Evolutionary conservation across 2,797 vertebrate species (phyloP), one percentile per base, ranked within the genome.

Genomic region (Sebastes minor): DNA sequence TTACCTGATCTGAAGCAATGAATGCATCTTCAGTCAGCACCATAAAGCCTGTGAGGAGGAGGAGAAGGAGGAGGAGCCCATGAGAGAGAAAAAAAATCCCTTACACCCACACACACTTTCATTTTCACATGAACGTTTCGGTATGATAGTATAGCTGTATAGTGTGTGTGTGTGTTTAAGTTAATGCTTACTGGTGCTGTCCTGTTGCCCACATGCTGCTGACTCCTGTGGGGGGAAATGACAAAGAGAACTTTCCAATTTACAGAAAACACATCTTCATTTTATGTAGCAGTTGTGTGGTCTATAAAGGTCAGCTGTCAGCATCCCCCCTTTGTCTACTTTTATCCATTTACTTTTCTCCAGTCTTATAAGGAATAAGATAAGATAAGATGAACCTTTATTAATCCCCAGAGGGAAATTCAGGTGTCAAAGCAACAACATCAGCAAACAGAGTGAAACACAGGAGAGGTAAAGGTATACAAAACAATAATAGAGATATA

Each of bases 71-170:
- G 46, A 49, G 46, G 46, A 49, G 46, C 46, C 46, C 46, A 6
- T 25, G 56, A 60, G 12, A 30, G 20, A 25, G 38, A 42, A 20
- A 68, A 71, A 72, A 32, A 49, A 18, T 12, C 9, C 9, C 38
- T 28, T 4, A 20, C 72, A 59, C 85, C 86, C 78, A 88, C 84
- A 71, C 27, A 46, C 27, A 46, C 80, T 90, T 92, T 91, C 87
- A 80, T 85, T 90, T 92, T 86, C 79, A 70, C 66, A 62, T 23
- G 69, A 63, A 81, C 23, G 42, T 88, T 88, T 90, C 80, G 28
- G 6, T 86, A 64, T 86, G 78, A 87, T 7, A 7, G 25, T 8
- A 42, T 18, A 20, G 14, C 1, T 14, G 14, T 52, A 42, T 42
- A 16, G 65, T 52, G 62, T 53, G 66, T n/a, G 61, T 28, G 25